These are phyloP conservation scores for Pagrus major DNA, from an alignment of 2,113 vertebrate species.

Conservation along the genomic window DNA sequence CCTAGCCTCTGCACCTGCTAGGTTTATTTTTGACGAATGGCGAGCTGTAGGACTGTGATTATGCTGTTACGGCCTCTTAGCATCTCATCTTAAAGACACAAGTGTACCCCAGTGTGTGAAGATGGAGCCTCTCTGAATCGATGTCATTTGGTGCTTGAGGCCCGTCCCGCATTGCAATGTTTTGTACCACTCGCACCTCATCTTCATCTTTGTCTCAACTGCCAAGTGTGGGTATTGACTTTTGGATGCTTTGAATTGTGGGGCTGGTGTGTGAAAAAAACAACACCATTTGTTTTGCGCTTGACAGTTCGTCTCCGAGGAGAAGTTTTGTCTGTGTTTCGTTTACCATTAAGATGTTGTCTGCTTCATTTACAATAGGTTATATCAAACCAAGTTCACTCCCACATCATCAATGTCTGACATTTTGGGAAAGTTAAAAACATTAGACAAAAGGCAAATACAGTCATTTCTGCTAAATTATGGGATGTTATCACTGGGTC, in stretches of 20 bases:
- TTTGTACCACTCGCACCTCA: slow-evolving; percentile 46
- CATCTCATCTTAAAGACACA: slow-evolving; percentile 49
- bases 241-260: slow-evolving; percentile 71
- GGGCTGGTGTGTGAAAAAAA: slow-evolving; percentile 43
- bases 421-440: slow-evolving; percentile 21
- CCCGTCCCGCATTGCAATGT: slow-evolving; percentile 56
- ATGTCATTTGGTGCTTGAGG: slow-evolving; percentile 60
- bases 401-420: slow-evolving; percentile 19
- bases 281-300: slow-evolving; percentile 61
- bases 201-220: slow-evolving; percentile 73
- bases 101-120: slow-evolving; percentile 37
- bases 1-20: slow-evolving; percentile 52
- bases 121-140: slow-evolving; percentile 52
- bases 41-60: slow-evolving; percentile 44
- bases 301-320: slow-evolving; percentile 63
- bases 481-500: slow-evolving; percentile 64
- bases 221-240: slow-evolving; percentile 74
- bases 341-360: slow-evolving; percentile 52
- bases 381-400: slow-evolving; percentile 31
- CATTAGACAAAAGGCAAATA: slow-evolving; percentile 21
- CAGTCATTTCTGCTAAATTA: slow-evolving; percentile 42
- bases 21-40: slow-evolving; percentile 60
- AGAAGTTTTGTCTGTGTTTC: slow-evolving; percentile 38
- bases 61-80: slow-evolving; percentile 59
- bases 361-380: slow-evolving; percentile 50